Evolutionary conservation across 2,888 invertebrate species (phyloP).

Genomic region (Eilema depressum): DNA sequence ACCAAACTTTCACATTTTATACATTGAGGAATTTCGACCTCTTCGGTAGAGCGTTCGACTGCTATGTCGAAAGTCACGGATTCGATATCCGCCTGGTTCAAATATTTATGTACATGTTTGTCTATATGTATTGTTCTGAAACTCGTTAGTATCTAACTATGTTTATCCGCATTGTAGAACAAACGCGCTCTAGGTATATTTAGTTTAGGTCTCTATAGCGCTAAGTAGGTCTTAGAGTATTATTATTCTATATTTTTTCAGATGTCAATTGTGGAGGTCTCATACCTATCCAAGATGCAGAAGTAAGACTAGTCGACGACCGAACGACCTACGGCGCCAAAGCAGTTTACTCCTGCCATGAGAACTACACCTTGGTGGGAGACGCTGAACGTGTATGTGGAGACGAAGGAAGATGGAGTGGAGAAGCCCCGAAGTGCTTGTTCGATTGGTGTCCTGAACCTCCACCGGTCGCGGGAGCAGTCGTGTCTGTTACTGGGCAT

Average conservation of each 20-base stretch:
- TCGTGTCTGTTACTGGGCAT: conserved; percentile 90
- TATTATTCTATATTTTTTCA: conserved; percentile 68
- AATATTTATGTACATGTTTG: no score
- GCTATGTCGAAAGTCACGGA: background rate
- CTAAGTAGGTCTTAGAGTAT: background rate
- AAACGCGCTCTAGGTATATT: background rate
- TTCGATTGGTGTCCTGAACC: conserved; percentile 96
- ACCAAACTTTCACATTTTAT: background rate
- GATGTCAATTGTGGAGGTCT: conserved; percentile 94
- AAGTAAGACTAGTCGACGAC: conserved; percentile 88
- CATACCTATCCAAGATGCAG: conserved; percentile 90
- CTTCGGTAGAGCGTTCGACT: background rate
- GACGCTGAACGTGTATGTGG: conserved; percentile 90
- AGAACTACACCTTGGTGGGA: conserved; percentile 95
- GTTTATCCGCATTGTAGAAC: background rate
- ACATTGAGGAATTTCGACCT: background rate
- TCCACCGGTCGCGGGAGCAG: conserved; percentile 91
- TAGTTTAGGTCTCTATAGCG: background rate
- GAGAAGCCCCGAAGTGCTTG: conserved; percentile 92
- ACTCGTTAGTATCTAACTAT: background rate
- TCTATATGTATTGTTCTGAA: background rate
- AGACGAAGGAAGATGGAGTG: conserved; percentile 92
- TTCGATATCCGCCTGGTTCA: no score
- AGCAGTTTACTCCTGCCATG: conserved; percentile 92
- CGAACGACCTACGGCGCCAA: conserved; percentile 93